These are phyloP conservation scores for Himalopsyche phryganea DNA, from an alignment of 1,140 invertebrate genomes.

Conservation along the genomic window DNA sequence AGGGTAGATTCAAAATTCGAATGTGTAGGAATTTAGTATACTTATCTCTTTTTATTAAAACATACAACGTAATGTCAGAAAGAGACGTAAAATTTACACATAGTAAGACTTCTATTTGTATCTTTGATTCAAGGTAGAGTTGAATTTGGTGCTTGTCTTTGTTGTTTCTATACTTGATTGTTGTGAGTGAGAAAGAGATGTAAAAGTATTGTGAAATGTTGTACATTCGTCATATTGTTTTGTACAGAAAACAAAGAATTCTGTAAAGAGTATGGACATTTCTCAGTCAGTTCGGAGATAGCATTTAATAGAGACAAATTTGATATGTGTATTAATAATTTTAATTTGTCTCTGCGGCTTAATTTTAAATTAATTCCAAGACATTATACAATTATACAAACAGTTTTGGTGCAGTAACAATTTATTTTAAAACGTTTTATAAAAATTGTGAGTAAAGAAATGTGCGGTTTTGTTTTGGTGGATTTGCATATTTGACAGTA, in stretches of 20 bases:
- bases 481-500: too few relatives aligned
- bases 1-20: not conserved
- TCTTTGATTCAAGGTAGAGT: too few relatives aligned
- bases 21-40: not conserved
- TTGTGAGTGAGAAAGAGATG: not conserved
- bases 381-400: too few relatives aligned
- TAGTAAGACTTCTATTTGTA: too few relatives aligned
- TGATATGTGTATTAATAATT: slow-evolving; percentile 19
- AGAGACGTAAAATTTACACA: too few relatives aligned
- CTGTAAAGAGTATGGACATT: not conserved
- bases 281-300: slow-evolving; percentile 17
- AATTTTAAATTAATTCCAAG: too few relatives aligned
- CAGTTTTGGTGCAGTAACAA: too few relatives aligned
- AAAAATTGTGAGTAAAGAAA: too few relatives aligned
- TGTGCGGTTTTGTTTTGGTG: too few relatives aligned
- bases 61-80: too few relatives aligned
- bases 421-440: too few relatives aligned
- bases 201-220: not conserved
- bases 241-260: slow-evolving; percentile 3
- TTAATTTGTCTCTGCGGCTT: slow-evolving; percentile 6
- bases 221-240: not conserved
- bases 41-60: not conserved
- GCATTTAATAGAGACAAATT: slow-evolving; percentile 21
- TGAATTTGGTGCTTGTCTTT: not conserved
- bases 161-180: not conserved